A percentile compares a stretch with the other conserved stretches of the same genome.
phyloP scores from a whole-genome alignment of 2,113 vertebrate genomes.

The Cervus canadensis region DNA sequence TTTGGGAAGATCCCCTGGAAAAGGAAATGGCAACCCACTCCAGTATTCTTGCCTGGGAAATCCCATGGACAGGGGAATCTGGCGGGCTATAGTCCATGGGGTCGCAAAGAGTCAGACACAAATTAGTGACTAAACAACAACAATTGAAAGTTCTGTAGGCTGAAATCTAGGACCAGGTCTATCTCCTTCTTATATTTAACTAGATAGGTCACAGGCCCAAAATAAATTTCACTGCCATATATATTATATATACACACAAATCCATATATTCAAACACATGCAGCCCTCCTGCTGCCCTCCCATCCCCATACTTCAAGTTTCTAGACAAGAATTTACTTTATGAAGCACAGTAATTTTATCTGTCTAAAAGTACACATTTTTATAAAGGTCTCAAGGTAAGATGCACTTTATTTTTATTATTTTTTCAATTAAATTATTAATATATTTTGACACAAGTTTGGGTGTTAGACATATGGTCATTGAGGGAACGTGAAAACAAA shows the following conservation, averaged over 20 bases:
- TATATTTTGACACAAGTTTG: background rate
- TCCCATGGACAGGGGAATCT: background rate
- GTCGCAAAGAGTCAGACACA: background rate
- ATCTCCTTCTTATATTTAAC: background rate
- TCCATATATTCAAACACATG: background rate
- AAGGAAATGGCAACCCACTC: background rate
- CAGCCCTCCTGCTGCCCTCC: too few relatives aligned
- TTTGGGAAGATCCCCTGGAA: background rate
- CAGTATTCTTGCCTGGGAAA: background rate
- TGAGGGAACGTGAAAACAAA: background rate
- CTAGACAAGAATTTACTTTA: background rate
- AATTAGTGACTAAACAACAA: background rate
- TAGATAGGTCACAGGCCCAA: background rate
- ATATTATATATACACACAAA: background rate
- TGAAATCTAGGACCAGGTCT: background rate
- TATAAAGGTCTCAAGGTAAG: background rate
- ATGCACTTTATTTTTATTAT: background rate
- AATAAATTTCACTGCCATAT: background rate
- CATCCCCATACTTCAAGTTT: background rate
- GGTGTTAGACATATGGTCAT: background rate
- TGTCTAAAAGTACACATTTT: background rate
- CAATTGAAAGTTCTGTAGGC: background rate
- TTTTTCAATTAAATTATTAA: background rate
- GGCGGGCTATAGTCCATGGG: background rate
- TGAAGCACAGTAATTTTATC: background rate